These are phyloP conservation scores for Diadegma fenestrale DNA, from an alignment of 2,888 invertebrate species.

Conservation along the genomic window DNA sequence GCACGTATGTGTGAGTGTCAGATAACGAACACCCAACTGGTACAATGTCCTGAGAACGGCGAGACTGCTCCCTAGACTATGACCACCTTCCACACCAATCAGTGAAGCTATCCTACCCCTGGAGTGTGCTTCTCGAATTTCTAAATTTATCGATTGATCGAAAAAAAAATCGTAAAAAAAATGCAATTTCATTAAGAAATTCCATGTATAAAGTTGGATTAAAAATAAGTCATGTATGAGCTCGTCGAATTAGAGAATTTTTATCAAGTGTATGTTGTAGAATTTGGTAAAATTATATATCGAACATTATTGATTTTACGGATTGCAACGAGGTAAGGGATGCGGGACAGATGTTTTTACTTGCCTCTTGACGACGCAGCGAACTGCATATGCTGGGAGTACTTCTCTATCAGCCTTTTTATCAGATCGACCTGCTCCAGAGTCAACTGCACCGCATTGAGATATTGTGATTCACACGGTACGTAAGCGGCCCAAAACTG, in stretches of 20 bases:
- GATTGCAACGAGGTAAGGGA: background rate
- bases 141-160: constrained; percentile 79
- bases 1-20: constrained; percentile 94
- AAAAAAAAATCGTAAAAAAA: background rate
- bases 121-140: constrained; percentile 90
- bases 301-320: background rate
- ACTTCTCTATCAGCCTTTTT: constrained; percentile 89
- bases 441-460: constrained; percentile 90
- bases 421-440: constrained; percentile 91
- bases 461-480: constrained; percentile 89
- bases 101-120: constrained; percentile 93
- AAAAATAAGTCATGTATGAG: background rate
- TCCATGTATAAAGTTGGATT: background rate
- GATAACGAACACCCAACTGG: constrained; percentile 93
- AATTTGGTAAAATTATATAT: background rate
- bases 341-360: constrained; percentile 52
- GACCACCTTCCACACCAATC: constrained; percentile 97
- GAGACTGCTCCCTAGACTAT: constrained; percentile 95
- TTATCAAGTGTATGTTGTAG: background rate
- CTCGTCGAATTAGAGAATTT: background rate
- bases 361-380: constrained; percentile 90
- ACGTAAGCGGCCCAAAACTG: constrained; percentile 93
- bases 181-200: background rate
- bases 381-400: constrained; percentile 88
- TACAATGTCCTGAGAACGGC: constrained; percentile 95